Evolutionary conservation across 1,140 invertebrate genomes (phyloP).

Genomic region (Bombyx mandarina): DNA sequence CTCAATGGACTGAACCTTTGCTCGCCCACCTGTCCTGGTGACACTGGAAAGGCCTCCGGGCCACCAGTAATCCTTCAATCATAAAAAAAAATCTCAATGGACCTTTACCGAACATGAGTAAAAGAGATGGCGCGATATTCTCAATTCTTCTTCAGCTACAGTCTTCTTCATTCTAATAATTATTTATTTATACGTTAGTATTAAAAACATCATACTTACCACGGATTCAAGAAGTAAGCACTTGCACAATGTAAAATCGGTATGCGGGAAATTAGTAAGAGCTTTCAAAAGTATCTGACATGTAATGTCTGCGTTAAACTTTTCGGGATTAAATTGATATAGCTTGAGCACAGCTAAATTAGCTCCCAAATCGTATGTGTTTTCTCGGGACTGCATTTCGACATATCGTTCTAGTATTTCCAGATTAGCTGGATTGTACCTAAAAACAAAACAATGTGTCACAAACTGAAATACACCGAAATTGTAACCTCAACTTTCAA

Average conservation of each 20-base stretch:
- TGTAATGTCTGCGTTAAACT: conserved; percentile 87
- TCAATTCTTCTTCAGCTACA: too few relatives aligned
- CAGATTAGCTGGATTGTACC: conserved; percentile 96
- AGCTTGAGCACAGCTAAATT: conserved; percentile 93
- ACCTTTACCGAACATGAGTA: not conserved
- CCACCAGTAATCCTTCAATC: too few relatives aligned
- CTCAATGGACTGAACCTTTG: too few relatives aligned
- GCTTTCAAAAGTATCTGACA: conserved; percentile 92
- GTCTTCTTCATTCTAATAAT: too few relatives aligned
- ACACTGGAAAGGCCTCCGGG: too few relatives aligned
- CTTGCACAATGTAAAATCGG: conserved; percentile 97
- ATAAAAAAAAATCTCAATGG: not conserved
- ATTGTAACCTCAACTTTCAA: not conserved
- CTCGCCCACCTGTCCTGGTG: too few relatives aligned
- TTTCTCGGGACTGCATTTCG: conserved; percentile 92
- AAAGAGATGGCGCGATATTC: too few relatives aligned
- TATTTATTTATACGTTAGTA: too few relatives aligned
- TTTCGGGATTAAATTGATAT: conserved; percentile 95
- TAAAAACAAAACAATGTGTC: conserved; percentile 40
- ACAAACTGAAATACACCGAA: conserved; percentile 57
- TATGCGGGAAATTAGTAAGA: conserved; percentile 95
- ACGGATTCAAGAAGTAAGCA: conserved; percentile 90
- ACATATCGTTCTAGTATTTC: conserved; percentile 92
- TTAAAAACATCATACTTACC: conserved; percentile 69
- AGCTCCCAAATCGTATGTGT: conserved; percentile 96